Percentiles rank a stretch among this genome's conserved stretches.
Evolutionary conservation across 2,888 invertebrate genomes (phyloP).

Genomic region (Portevinia maculata): DNA sequence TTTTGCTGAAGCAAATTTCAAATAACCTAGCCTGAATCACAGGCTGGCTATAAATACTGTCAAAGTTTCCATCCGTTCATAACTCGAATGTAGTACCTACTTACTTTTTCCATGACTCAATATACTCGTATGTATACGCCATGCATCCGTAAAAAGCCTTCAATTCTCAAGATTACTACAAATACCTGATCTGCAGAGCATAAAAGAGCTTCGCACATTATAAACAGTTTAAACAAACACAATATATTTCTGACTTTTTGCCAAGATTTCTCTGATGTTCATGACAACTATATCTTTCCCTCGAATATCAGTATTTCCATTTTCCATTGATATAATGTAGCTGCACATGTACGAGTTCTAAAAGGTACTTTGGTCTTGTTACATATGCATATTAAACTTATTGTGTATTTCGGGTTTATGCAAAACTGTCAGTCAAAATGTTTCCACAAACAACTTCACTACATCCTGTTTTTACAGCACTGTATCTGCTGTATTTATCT

Average conservation of each 20-base stretch:
- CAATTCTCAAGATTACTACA: slow-evolving; percentile 43
- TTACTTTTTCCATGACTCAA: too few relatives aligned
- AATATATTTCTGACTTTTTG: neutral
- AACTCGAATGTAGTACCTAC: too few relatives aligned
- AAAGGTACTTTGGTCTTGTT: slow-evolving; percentile 22
- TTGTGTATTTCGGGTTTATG: slow-evolving; percentile 42
- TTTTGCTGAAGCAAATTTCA: neutral
- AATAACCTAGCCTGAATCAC: neutral
- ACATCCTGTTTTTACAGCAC: slow-evolving; percentile 43
- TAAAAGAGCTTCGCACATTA: slow-evolving; percentile 16
- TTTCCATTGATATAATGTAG: too few relatives aligned
- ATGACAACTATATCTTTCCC: slow-evolving; percentile 11
- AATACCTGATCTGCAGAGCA: slow-evolving; percentile 17
- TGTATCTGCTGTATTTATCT: slow-evolving; percentile 46
- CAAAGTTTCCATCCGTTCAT: too few relatives aligned
- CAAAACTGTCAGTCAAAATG: slow-evolving; percentile 65
- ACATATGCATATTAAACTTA: slow-evolving; percentile 2
- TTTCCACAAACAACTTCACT: slow-evolving; percentile 57
- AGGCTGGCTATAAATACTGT: neutral
- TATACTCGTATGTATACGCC: neutral
- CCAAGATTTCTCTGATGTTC: neutral
- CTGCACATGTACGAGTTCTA: too few relatives aligned
- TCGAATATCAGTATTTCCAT: slow-evolving; percentile 19
- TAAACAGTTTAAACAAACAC: slow-evolving; percentile 17
- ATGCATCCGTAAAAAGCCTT: neutral